Base-by-base conservation (phyloP, 2,113 vertebrate genomes). In the Ageneiosus marmoratus region DNA sequence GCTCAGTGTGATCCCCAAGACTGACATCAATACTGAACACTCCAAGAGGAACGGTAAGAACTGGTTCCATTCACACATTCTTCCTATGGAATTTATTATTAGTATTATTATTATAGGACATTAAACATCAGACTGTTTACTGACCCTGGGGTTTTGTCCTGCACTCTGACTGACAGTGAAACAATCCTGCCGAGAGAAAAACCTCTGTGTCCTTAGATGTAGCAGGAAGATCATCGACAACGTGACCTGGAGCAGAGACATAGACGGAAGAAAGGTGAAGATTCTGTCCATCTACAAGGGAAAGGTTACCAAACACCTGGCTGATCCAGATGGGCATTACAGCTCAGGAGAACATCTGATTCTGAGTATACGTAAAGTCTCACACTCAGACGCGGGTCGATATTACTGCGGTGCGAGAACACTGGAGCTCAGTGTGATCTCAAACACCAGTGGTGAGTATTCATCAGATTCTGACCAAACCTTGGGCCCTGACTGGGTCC, bases 241-340 rank as follows among this genome's bases (percentile, higher is more conserved):
- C 15, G 80, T 85, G 80, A 82, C 75, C 55, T 85, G 80, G 84
- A 82, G 80, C 75, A 85, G 80, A 82, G 55, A 79, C 5, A 24
- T 79, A 12, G n/a, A 74, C 15, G 84, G 84, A 65, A 20, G 24
- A 34, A 70, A 15, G 62, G 65, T 63, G 80, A 65, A 60, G 65
- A 81, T 82, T 60, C 80, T 85, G 24, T 82, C 32, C 20, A 24
- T 18, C 44, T 3, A 63, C 63, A 44, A 82, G 4, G 46, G 46
- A 63, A 16, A 2, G 9, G 29, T 78, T 1, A 82, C n/a, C 75
- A 82, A 77, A 79, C 80, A 79, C 65, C 55, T 77, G 27, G 5
- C 32, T 72, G 79, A 81, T 56, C 34, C 79, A 72, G 12, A 70
- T 12, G 56, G 0, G 41, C 65, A 9, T 81, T 73, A 81, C 53